Conservation (phyloP, 2,888 invertebrate species). For the Sinopyrophorus schimmeli region DNA sequence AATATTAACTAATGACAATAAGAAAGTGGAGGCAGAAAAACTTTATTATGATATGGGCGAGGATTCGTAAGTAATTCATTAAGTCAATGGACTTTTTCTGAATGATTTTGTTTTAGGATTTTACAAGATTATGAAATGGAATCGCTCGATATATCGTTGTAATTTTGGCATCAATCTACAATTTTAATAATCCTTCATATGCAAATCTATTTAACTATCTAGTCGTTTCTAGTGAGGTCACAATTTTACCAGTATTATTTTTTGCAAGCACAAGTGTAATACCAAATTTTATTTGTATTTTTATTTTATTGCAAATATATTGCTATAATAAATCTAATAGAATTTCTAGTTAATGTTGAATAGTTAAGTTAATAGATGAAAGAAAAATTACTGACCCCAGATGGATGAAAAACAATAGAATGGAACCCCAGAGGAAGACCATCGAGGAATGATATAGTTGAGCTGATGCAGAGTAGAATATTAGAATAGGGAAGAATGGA, state of each 20-base stretch:
- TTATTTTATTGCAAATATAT: too few relatives aligned
- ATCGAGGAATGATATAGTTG: too few relatives aligned
- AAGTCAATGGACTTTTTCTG: not conserved
- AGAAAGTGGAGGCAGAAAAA: slow-evolving; percentile 47
- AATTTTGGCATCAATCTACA: slow-evolving; percentile 3
- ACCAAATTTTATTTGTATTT: too few relatives aligned
- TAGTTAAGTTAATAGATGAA: too few relatives aligned
- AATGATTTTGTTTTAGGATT: slow-evolving; percentile 38
- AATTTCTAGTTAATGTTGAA: too few relatives aligned
- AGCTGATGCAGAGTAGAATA: too few relatives aligned
- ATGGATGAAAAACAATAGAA: too few relatives aligned
- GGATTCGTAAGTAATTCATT: slow-evolving; percentile 35
- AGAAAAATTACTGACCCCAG: too few relatives aligned
- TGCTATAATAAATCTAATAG: too few relatives aligned
- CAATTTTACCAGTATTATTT: slow-evolving; percentile 18
- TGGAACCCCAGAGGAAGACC: too few relatives aligned
- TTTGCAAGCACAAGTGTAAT: slow-evolving; percentile 7
- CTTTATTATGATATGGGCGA: slow-evolving; percentile 48
- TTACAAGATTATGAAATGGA: slow-evolving; percentile 51
- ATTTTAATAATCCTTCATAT: too few relatives aligned
- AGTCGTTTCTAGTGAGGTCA: slow-evolving; percentile 17
- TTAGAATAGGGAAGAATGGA: too few relatives aligned
- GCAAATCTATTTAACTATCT: slow-evolving; percentile 13
- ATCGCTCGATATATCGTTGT: slow-evolving; percentile 38
- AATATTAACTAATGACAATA: slow-evolving; percentile 46